Evolutionary conservation across 2,888 invertebrate species (phyloP).

Genomic region (Diogma glabrata): DNA sequence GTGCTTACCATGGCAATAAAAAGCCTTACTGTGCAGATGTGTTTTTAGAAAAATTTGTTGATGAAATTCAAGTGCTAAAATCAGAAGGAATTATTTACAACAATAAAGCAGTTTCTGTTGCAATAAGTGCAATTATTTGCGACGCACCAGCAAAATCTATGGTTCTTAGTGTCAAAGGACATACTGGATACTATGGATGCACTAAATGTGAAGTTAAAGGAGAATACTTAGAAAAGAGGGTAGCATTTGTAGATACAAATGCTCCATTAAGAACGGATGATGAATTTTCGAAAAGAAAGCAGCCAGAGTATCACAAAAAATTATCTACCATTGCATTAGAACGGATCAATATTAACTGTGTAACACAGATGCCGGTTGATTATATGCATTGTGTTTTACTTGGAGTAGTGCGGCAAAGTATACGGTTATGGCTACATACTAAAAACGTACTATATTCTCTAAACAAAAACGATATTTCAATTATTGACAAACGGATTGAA

Average conservation of each 20-base stretch:
- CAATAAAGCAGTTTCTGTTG: not conserved
- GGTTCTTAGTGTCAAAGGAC: slow-evolving; percentile 15
- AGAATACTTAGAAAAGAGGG: slow-evolving; percentile 13
- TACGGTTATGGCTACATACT: not conserved
- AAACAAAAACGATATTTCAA: not conserved
- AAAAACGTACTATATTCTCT: slow-evolving; percentile 1
- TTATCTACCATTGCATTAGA: slow-evolving; percentile 11
- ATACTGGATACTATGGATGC: slow-evolving; percentile 18
- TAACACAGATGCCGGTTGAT: slow-evolving; percentile 18
- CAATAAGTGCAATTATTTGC: slow-evolving; percentile 13
- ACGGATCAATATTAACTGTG: slow-evolving; percentile 15
- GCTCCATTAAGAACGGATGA: slow-evolving; percentile 12
- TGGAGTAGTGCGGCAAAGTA: slow-evolving; percentile 8
- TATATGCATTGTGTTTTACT: slow-evolving; percentile 20
- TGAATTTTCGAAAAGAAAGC: slow-evolving; percentile 9
- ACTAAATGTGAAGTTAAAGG: slow-evolving; percentile 16
- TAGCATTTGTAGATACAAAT: slow-evolving; percentile 10
- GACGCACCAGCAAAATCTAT: slow-evolving; percentile 13
- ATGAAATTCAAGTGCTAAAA: not conserved
- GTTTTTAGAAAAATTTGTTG: not conserved
- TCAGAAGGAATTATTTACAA: not conserved
- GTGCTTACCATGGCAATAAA: not conserved
- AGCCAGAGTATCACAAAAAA: slow-evolving; percentile 16
- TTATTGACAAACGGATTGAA: not conserved
- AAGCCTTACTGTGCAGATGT: not conserved